Percentiles rank a stretch among this genome's conserved stretches.
Conservation (phyloP, 2,888 invertebrate species). For the Melieria crassipennis region DNA sequence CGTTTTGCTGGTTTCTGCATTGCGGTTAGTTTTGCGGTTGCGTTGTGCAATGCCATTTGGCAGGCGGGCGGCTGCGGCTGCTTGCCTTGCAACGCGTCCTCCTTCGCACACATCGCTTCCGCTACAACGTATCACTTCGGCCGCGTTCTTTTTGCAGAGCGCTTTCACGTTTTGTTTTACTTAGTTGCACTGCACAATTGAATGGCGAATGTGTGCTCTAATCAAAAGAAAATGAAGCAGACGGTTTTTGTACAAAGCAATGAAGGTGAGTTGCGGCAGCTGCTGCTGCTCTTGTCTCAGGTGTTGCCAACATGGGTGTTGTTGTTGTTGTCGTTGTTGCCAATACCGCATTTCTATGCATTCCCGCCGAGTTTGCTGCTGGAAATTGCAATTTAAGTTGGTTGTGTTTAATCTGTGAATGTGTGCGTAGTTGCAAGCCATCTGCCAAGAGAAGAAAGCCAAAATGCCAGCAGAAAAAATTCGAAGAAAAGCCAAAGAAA, state of each 20-base stretch:
- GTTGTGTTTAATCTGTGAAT: not conserved
- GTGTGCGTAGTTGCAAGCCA: not conserved
- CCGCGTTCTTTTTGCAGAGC: not conserved
- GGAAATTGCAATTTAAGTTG: not conserved
- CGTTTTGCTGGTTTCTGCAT: slow-evolving; percentile 24
- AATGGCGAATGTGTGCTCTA: slow-evolving; percentile 29
- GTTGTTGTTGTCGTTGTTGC: too few species aligned
- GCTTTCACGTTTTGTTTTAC: not conserved
- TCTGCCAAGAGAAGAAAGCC: not conserved
- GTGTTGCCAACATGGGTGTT: not conserved
- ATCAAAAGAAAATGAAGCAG: slow-evolving; percentile 40
- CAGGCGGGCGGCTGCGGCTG: not conserved
- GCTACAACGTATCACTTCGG: not conserved
- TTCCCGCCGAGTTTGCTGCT: not conserved
- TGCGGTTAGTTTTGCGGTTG: slow-evolving; percentile 32
- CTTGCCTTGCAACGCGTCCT: not conserved
- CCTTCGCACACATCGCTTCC: not conserved
- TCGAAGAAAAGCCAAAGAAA: not conserved
- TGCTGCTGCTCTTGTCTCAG: not conserved
- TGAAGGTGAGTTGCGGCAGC: not conserved
- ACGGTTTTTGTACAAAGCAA: slow-evolving; percentile 1
- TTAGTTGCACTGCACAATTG: slow-evolving; percentile 9
- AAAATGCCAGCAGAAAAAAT: not conserved
- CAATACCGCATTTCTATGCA: too few species aligned
- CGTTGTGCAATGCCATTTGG: slow-evolving; percentile 19